Evolutionary conservation across 1,140 invertebrate genomes (phyloP), one percentile per base, ranked within the genome.

Genomic region (Contarinia nasturtii): DNA sequence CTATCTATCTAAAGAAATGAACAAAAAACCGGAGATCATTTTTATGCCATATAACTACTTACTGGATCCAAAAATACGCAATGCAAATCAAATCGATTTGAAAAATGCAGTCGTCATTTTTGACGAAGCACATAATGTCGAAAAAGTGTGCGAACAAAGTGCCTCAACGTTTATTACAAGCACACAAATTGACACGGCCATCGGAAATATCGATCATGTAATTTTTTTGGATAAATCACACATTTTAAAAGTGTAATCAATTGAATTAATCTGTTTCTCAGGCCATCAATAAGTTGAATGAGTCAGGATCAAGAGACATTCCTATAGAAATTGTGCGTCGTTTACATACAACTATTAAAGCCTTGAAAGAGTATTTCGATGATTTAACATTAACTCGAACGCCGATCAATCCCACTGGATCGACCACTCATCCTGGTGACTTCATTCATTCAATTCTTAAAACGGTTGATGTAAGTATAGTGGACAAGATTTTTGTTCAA

Each of bases 11-110:
- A 81, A 80, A 58, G 83, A 92, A 64, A 56, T 94, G 12, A 85
- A 86, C 44, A 69, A 79, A 54, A 73, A 73, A 54, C 86, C 92
- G 38, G 93, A 98, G 64, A 86, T 98, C 45, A 79, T 94, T 43
- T 96, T 98, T 57, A 89, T 97, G 77, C 95, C 95, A 1, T 98
- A 99, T 60, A 98, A 98, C 72, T 99, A 99, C 65, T 68, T 98
- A 33, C 65, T 99, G 20, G 93, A 98, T 72, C 81, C 86, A 14
- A 85, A 85, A 67, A 77, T 81, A 7, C 74, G 90, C 51, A 82
- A 80, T 67, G 74, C 80, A 1, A 77, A 79, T 61, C 75, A 77
- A 44, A 71, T 82, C 46, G 75, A 80, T 51, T 64, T 84, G 19
- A 59, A 75, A 51, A 82, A 86, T 58, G 75, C 76, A 54, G 70